Conservation (phyloP, 2,888 invertebrate species). For the Auanema sp. region DNA sequence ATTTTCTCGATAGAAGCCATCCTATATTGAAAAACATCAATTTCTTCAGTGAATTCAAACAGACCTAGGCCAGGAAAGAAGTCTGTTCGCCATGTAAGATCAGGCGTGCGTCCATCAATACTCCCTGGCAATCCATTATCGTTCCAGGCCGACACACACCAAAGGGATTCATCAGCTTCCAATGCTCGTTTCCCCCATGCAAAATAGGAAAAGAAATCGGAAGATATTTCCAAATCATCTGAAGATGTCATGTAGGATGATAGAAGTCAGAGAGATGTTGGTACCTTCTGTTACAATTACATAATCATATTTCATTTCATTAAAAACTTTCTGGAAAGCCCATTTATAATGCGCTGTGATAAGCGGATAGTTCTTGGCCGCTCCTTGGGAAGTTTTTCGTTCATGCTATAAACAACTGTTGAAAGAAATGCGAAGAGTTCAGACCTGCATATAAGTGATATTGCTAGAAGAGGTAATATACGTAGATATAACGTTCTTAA, state of each 20-base stretch:
- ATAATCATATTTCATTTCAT: constrained; percentile 79
- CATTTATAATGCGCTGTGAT: constrained; percentile 95
- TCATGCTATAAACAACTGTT: too few species aligned
- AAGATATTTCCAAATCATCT: constrained; percentile 95
- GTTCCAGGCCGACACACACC: constrained; percentile 99
- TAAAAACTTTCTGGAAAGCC: constrained; percentile 88
- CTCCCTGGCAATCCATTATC: constrained; percentile 78
- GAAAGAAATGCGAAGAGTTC: not conserved
- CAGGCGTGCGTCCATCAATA: constrained; percentile 61
- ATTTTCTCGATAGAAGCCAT: constrained; percentile 85
- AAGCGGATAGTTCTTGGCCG: constrained; percentile 33
- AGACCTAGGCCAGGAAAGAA: constrained; percentile 81
- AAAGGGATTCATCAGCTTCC: constrained; percentile 80
- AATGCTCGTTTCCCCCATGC: constrained; percentile 84
- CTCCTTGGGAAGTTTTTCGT: too few species aligned
- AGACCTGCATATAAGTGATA: constrained; percentile 27
- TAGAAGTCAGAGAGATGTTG: not conserved
- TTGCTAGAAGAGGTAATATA: constrained; percentile 26
- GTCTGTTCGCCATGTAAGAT: constrained; percentile 88
- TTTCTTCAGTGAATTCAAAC: not conserved
- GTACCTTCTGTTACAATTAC: constrained; percentile 93
- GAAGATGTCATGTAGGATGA: constrained; percentile 43
- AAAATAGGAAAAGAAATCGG: constrained; percentile 97
- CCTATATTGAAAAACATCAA: constrained; percentile 13
- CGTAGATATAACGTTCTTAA: constrained; percentile 32